Evolutionary conservation across 2,888 invertebrate species (phyloP).

Genomic region (Tineola bisselliella): DNA sequence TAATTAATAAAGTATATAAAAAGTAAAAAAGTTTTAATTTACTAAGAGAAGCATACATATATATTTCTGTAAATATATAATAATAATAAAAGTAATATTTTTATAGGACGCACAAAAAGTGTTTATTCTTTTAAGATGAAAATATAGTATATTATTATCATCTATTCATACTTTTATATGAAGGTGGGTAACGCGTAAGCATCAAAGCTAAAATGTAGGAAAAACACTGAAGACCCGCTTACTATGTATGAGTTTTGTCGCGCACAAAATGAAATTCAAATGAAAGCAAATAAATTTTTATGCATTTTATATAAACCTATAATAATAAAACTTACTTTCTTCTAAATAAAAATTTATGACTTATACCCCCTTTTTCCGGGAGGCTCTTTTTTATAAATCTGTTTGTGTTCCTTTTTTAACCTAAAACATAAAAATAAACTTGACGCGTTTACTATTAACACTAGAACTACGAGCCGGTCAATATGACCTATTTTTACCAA

Average conservation of each 20-base stretch:
- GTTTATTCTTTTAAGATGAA: not conserved
- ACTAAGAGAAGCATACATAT: no score
- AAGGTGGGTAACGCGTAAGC: not conserved
- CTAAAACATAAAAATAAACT: no score
- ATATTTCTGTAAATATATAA: not conserved
- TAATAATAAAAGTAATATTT: not conserved
- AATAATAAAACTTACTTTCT: conserved; percentile 2
- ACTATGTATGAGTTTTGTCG: conserved; percentile 47
- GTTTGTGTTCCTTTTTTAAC: no score
- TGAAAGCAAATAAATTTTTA: conserved; percentile 50
- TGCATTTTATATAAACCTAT: conserved; percentile 42
- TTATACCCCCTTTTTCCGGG: not conserved
- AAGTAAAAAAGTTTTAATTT: no score
- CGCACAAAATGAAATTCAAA: conserved; percentile 53
- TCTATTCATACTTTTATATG: not conserved
- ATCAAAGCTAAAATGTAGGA: conserved; percentile 10
- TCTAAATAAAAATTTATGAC: not conserved
- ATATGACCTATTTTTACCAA: no score
- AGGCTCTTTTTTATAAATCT: not conserved
- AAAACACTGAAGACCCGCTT: conserved; percentile 24
- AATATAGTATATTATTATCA: no score
- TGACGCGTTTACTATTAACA: no score
- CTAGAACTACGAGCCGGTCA: no score
- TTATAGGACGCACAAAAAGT: not conserved
- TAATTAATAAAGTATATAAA: no score